Conservation (phyloP, 2,113 vertebrate species). For the Aegotheles bennettii region DNA sequence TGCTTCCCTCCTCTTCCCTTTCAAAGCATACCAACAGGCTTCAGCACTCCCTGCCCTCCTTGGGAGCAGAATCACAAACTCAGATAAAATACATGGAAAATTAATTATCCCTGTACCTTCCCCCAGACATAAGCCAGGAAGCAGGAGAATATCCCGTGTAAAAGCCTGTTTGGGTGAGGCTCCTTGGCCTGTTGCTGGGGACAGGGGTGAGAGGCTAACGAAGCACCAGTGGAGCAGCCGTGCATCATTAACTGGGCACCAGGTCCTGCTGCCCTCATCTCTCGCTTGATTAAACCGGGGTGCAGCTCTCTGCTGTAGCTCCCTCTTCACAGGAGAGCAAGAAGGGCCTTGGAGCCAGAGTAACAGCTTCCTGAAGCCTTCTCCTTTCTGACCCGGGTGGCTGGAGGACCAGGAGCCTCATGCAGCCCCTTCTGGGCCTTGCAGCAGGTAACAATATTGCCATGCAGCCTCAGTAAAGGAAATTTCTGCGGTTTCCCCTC, state of each 20-base stretch:
- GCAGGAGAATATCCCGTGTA: background rate
- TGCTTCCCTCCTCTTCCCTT: background rate
- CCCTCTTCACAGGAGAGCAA: background rate
- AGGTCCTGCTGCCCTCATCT: background rate
- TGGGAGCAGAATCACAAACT: background rate
- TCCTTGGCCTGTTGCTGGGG: rapidly evolving
- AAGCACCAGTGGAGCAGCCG: background rate
- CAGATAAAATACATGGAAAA: background rate
- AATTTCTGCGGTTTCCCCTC: background rate
- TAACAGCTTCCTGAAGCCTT: background rate
- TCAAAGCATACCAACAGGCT: background rate
- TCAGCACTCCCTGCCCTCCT: background rate
- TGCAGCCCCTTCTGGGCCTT: background rate
- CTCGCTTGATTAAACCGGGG: rapidly evolving
- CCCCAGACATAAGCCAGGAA: background rate
- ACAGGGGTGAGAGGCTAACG: background rate
- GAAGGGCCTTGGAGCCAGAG: background rate
- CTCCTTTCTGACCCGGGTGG: rapidly evolving
- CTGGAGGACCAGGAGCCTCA: rapidly evolving
- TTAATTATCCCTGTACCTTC: background rate
- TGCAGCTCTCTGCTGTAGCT: rapidly evolving
- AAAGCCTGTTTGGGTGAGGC: background rate
- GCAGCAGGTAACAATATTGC: rapidly evolving
- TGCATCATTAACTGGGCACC: rapidly evolving
- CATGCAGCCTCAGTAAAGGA: rapidly evolving